Evolutionary conservation across 2,113 vertebrate genomes (phyloP).

Genomic region (Phalacrocorax pelagicus): DNA sequence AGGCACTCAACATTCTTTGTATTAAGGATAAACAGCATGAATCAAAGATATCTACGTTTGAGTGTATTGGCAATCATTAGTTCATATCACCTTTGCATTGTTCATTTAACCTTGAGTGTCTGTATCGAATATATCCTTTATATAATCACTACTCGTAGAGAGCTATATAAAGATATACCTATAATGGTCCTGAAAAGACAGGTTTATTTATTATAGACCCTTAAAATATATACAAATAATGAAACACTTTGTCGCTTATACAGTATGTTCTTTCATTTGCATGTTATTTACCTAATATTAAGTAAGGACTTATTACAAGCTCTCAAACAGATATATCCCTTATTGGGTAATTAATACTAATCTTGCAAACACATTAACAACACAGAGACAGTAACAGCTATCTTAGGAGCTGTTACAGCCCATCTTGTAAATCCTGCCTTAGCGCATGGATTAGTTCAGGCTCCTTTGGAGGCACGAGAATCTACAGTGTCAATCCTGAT

Average conservation of each 20-base stretch:
- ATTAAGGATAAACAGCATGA: not conserved
- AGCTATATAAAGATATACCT: not conserved
- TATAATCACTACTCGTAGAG: not conserved
- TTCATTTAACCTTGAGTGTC: not conserved
- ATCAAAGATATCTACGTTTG: not conserved
- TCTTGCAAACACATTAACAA: constrained; percentile 61
- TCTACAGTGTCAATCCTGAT: not conserved
- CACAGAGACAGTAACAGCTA: constrained; percentile 46
- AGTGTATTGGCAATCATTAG: not conserved
- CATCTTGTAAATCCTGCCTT: constrained; percentile 52
- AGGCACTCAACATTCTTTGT: not conserved
- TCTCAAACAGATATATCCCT: constrained; percentile 41
- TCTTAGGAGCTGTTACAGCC: constrained; percentile 60
- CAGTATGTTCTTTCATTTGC: not conserved
- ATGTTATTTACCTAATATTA: constrained; percentile 31
- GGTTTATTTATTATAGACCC: not conserved
- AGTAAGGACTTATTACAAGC: constrained; percentile 19
- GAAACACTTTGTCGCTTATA: not conserved
- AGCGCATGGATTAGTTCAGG: constrained; percentile 35
- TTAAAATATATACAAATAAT: not conserved
- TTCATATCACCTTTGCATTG: not conserved
- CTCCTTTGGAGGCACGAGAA: constrained; percentile 23
- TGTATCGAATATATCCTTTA: not conserved
- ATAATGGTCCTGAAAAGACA: not conserved
- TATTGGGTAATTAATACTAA: constrained; percentile 61